A percentile compares a stretch with the other conserved stretches of the same genome.
These are phyloP conservation scores for Ophion ventricosus DNA, from an alignment of 2,888 invertebrate species.

Conservation along the genomic window DNA sequence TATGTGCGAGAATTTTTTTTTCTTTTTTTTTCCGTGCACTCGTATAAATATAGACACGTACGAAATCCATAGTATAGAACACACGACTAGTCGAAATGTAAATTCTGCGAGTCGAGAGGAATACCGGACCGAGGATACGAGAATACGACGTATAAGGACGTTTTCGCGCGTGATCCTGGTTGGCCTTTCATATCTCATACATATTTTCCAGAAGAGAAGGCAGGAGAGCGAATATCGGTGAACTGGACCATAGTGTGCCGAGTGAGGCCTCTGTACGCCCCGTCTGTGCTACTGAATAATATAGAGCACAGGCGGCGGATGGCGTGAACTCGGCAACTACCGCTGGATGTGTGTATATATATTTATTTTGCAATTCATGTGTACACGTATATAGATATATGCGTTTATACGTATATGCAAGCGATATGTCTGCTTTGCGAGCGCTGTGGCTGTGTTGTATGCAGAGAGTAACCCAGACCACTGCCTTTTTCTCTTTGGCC, in stretches of 20 bases:
- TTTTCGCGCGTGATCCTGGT: conserved; percentile 54
- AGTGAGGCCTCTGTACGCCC: conserved; percentile 41
- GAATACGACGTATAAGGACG: conserved; percentile 56
- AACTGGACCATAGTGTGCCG: conserved; percentile 44
- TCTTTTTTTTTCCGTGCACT: conserved; percentile 27
- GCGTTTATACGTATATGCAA: conserved; percentile 17
- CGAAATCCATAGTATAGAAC: conserved; percentile 12
- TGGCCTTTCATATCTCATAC: conserved; percentile 65
- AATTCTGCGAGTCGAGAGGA: conserved; percentile 56
- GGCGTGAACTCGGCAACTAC: conserved; percentile 43
- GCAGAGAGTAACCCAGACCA: conserved; percentile 7
- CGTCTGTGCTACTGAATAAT: conserved; percentile 61
- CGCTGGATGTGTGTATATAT: conserved; percentile 28
- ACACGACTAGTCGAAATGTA: conserved; percentile 51
- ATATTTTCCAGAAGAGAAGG: conserved; percentile 60
- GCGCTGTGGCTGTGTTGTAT: conserved; percentile 27
- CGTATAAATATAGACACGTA: conserved; percentile 20
- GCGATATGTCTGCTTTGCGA: conserved; percentile 14
- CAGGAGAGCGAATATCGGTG: conserved; percentile 44
- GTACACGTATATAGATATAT: not conserved
- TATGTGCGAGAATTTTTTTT: conserved; percentile 34
- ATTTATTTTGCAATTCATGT: conserved; percentile 20
- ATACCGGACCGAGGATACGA: conserved; percentile 27
- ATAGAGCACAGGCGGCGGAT: conserved; percentile 39
- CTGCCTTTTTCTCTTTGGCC: not conserved